Percentiles rank a stretch among this genome's conserved stretches.
Evolutionary conservation across 2,797 vertebrate species (phyloP).

Genomic region (Carcharodon carcharias): DNA sequence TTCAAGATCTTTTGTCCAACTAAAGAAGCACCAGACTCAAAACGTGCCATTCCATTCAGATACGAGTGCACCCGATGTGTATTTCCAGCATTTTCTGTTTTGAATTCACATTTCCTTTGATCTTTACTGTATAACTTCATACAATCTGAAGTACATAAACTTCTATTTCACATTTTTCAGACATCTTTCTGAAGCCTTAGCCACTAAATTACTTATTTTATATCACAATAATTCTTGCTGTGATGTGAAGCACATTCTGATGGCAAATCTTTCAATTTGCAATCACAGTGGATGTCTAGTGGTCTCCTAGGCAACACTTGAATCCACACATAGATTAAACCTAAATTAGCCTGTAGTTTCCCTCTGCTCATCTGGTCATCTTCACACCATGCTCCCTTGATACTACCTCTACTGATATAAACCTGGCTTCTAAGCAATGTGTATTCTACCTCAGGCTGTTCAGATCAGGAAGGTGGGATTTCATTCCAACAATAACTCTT

Average conservation of each 20-base stretch:
- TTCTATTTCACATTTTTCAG: not conserved
- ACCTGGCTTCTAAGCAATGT: constrained; percentile 1
- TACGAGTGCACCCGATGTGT: not conserved
- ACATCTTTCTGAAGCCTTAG: not conserved
- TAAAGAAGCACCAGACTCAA: not conserved
- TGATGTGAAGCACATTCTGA: not conserved
- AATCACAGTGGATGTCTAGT: not conserved
- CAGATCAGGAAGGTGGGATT: not conserved
- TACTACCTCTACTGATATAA: not conserved
- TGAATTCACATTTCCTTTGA: not conserved
- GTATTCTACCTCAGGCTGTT: not conserved
- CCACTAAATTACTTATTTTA: not conserved
- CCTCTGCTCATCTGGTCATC: constrained; percentile 16
- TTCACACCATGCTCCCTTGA: not conserved
- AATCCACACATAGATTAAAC: constrained; percentile 22
- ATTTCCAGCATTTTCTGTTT: not conserved
- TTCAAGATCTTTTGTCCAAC: not conserved
- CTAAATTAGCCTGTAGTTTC: not conserved
- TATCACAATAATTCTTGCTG: not conserved
- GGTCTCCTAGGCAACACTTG: constrained; percentile 32
- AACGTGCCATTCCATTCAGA: not conserved
- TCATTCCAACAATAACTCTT: not conserved
- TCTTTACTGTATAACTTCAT: not conserved
- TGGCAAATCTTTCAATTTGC: not conserved
- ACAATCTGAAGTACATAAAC: not conserved